phyloP scores from a whole-genome alignment of 2,113 vertebrate species.

The Rhinichthys klamathensis region DNA sequence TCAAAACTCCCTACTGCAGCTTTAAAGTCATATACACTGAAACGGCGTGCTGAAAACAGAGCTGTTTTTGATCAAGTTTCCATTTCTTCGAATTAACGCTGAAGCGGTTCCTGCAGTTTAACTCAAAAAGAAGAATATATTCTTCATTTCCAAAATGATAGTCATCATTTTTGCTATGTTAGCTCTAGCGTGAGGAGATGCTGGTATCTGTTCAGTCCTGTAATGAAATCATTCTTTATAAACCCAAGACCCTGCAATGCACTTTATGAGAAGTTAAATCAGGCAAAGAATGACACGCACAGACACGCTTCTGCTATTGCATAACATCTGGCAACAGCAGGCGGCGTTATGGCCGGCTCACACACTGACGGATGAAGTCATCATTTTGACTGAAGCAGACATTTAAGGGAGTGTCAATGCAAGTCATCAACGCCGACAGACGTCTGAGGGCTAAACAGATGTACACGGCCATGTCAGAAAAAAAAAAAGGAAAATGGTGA shows the following conservation, averaged over 20 bases:
- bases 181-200: neutral
- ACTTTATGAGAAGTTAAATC: constrained; percentile 27
- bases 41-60: too few species aligned
- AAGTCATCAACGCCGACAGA: constrained; percentile 16
- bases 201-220: constrained; percentile 37
- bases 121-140: neutral
- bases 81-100: neutral
- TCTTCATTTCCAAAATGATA: neutral
- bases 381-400: constrained; percentile 15
- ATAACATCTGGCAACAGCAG: constrained; percentile 33
- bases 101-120: neutral
- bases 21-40: too few species aligned
- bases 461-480: neutral
- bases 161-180: neutral
- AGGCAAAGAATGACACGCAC: constrained; percentile 62
- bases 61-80: too few species aligned
- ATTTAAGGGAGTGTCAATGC: neutral
- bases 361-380: constrained; percentile 27
- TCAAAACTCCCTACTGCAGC: too few species aligned
- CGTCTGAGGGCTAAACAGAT: constrained; percentile 2
- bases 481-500: neutral
- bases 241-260: constrained; percentile 39
- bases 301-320: constrained; percentile 63
- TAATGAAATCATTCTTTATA: constrained; percentile 56
- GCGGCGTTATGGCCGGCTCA: neutral